Conservation (phyloP, 2,797 vertebrate species). For the Protosalanx chinensis region DNA sequence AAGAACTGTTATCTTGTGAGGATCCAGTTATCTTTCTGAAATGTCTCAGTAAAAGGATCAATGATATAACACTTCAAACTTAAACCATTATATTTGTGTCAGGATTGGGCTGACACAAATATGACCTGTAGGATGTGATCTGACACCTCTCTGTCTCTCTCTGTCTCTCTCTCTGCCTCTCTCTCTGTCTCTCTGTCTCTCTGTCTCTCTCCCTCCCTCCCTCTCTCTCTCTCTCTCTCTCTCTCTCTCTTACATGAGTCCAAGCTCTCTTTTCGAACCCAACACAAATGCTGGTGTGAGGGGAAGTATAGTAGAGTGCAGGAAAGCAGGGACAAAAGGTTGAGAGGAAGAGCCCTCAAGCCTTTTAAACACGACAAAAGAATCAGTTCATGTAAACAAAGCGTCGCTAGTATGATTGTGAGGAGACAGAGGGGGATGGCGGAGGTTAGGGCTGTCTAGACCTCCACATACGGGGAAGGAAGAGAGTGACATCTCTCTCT, state of each 20-base stretch:
- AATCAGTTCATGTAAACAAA: not conserved
- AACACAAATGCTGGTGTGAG: not conserved
- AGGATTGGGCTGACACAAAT: not conserved
- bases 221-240: no score
- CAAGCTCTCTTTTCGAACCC: not conserved
- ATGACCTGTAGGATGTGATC: not conserved
- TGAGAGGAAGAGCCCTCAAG: not conserved
- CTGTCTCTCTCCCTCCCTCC: no score
- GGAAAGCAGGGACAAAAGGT: not conserved
- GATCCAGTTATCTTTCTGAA: not conserved
- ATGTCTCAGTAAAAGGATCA: not conserved
- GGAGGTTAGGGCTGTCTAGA: not conserved
- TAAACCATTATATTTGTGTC: constrained; percentile 34
- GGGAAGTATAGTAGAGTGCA: not conserved
- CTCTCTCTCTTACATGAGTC: not conserved
- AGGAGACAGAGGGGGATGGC: not conserved
- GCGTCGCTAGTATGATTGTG: not conserved
- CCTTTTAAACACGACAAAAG: not conserved
- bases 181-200: no score
- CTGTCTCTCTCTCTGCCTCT: no score
- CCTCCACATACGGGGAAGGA: constrained; percentile 5
- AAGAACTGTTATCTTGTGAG: no score
- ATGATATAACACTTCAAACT: not conserved
- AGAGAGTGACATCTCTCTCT: constrained; percentile 48
- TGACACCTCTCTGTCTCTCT: no score